Percentiles rank a stretch among this genome's conserved stretches.
These are phyloP conservation scores for Eupithecia vulgata DNA, from an alignment of 2,888 invertebrate genomes.

Conservation along the genomic window DNA sequence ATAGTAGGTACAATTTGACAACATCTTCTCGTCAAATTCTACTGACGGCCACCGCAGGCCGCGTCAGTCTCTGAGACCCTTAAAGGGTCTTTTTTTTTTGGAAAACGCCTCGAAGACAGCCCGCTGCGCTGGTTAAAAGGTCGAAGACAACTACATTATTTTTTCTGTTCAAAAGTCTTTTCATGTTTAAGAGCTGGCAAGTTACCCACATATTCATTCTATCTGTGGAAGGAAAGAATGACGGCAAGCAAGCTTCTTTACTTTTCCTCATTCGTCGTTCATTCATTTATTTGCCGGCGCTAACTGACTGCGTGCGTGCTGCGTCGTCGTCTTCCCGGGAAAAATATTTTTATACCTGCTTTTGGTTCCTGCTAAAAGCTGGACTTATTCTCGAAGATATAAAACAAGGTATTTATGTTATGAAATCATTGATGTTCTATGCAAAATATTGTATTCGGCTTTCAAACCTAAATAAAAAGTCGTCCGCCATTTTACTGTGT, in stretches of 20 bases:
- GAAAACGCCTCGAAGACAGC: too few relatives aligned
- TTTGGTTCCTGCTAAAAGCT: background rate
- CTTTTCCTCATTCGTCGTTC: too few relatives aligned
- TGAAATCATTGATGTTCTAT: background rate
- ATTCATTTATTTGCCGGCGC: background rate
- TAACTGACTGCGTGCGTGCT: background rate
- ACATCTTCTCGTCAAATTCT: too few relatives aligned
- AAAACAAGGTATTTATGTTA: slow-evolving; percentile 5
- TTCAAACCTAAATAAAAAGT: background rate
- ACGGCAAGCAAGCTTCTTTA: background rate
- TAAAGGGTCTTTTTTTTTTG: too few relatives aligned
- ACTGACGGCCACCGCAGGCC: too few relatives aligned
- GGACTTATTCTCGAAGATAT: background rate
- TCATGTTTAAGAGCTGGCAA: too few relatives aligned
- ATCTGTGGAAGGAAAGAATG: background rate
- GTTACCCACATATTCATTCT: too few relatives aligned
- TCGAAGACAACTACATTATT: too few relatives aligned
- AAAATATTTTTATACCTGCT: background rate
- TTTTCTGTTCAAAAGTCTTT: too few relatives aligned
- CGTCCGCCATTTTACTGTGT: background rate
- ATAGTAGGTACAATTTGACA: too few relatives aligned
- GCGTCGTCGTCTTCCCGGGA: background rate
- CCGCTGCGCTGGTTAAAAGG: too few relatives aligned
- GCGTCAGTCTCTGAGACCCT: too few relatives aligned
- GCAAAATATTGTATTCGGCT: background rate